Percentiles rank a stretch among this genome's conserved stretches.
Evolutionary conservation across 2,888 invertebrate genomes (phyloP).

Genomic region (Parascotia fuliginaria): DNA sequence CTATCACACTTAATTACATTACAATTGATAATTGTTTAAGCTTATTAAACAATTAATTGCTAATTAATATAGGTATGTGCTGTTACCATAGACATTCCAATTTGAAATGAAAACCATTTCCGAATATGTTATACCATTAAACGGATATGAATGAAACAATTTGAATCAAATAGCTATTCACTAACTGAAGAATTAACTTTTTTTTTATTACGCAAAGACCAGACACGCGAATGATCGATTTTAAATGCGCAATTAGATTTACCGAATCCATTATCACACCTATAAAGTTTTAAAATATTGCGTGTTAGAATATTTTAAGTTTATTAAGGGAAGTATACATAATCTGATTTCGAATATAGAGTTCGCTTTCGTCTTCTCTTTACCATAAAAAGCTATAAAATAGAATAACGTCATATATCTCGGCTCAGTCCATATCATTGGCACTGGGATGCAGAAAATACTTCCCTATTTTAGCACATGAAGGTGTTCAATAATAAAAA

Average conservation of each 20-base stretch:
- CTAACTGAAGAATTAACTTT: constrained; percentile 22
- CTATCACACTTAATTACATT: too few relatives aligned
- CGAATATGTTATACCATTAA: constrained; percentile 24
- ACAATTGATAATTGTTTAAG: too few relatives aligned
- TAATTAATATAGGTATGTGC: too few relatives aligned
- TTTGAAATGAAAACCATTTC: constrained; percentile 8
- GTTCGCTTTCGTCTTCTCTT: too few relatives aligned
- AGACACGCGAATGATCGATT: constrained; percentile 54
- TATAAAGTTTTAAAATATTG: constrained; percentile 34
- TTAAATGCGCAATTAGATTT: constrained; percentile 46
- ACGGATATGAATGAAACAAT: constrained; percentile 35
- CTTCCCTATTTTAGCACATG: too few relatives aligned
- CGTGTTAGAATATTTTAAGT: constrained; percentile 42
- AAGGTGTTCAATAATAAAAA: too few relatives aligned
- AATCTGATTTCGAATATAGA: background rate
- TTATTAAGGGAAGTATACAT: constrained; percentile 21
- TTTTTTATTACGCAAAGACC: constrained; percentile 45
- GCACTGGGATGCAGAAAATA: too few relatives aligned
- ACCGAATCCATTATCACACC: constrained; percentile 36
- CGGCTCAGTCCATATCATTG: too few relatives aligned
- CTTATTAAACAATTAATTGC: too few relatives aligned
- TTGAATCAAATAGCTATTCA: constrained; percentile 28
- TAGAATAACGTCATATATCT: too few relatives aligned
- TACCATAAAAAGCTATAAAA: too few relatives aligned
- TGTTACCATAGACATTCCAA: too few relatives aligned